Conservation (phyloP, 2,888 invertebrate species). For the Cephus pulcher region DNA sequence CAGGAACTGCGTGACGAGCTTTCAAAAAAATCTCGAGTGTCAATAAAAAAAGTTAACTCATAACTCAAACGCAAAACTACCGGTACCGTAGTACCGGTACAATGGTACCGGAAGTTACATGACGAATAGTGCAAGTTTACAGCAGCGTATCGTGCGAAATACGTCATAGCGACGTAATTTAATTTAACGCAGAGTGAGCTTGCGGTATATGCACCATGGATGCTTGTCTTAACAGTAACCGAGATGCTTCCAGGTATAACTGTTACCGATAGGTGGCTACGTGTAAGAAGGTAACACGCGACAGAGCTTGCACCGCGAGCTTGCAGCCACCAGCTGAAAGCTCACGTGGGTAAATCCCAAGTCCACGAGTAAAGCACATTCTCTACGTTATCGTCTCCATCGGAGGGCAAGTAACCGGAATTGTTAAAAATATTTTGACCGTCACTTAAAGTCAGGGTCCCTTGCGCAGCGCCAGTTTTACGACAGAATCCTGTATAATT, state of each 20-base stretch:
- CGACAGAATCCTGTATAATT: conserved; percentile 30
- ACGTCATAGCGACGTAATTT: neutral
- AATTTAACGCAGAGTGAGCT: neutral
- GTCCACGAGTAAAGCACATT: neutral
- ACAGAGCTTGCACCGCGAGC: neutral
- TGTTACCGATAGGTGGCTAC: neutral
- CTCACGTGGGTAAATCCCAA: neutral
- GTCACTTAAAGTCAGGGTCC: neutral
- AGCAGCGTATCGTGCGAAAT: neutral
- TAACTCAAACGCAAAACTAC: neutral
- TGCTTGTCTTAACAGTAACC: neutral
- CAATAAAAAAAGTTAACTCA: neutral
- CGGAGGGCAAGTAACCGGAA: neutral
- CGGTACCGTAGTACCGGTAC: neutral
- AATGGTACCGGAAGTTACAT: neutral
- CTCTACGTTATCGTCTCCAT: neutral
- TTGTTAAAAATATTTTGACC: neutral
- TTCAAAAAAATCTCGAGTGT: neutral
- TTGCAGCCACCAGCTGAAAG: neutral
- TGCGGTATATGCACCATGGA: neutral
- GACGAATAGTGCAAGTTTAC: neutral
- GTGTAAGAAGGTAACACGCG: neutral
- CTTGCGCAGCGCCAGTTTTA: conserved; percentile 15
- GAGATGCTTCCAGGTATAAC: neutral
- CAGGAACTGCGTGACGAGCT: neutral